Evolutionary conservation across 2,797 vertebrate species (phyloP).

Genomic region (Sebastiscus tertius): DNA sequence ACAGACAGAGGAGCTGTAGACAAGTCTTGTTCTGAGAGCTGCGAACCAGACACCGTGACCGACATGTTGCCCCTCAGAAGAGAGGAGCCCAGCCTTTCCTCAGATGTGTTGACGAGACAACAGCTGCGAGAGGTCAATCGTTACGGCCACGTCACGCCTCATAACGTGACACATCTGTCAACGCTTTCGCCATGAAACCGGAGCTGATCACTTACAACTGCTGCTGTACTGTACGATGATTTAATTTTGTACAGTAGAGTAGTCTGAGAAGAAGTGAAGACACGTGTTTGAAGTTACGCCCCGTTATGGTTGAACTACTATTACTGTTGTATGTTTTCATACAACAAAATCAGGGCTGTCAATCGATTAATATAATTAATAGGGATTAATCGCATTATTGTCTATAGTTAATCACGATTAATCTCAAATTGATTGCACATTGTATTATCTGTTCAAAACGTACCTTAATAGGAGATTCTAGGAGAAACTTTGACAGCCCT

Average conservation of each 20-base stretch:
- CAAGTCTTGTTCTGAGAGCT: conserved; percentile 24
- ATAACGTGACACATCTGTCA: conserved; percentile 77
- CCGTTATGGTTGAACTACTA: not conserved
- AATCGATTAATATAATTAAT: too few species aligned
- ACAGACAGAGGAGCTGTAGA: conserved; percentile 44
- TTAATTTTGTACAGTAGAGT: conserved; percentile 29
- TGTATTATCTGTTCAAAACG: too few species aligned
- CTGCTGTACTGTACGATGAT: conserved; percentile 23
- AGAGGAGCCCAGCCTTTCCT: conserved; percentile 12
- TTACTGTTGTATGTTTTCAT: not conserved
- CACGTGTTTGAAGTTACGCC: not conserved
- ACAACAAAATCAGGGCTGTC: too few species aligned
- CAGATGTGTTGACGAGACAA: conserved; percentile 64
- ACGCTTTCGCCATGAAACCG: conserved; percentile 56
- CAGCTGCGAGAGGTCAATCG: conserved; percentile 70
- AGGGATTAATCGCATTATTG: too few species aligned
- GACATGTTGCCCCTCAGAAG: conserved; percentile 44
- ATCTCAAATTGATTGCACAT: too few species aligned
- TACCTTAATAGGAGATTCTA: too few species aligned
- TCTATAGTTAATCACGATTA: too few species aligned
- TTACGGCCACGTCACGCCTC: conserved; percentile 55
- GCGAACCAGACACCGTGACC: conserved; percentile 68
- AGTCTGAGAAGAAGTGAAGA: not conserved
- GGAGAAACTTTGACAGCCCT: too few species aligned
- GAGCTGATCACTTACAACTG: conserved; percentile 61